phyloP scores from a whole-genome alignment of 2,888 invertebrate genomes.

The Ophion obscuratus region DNA sequence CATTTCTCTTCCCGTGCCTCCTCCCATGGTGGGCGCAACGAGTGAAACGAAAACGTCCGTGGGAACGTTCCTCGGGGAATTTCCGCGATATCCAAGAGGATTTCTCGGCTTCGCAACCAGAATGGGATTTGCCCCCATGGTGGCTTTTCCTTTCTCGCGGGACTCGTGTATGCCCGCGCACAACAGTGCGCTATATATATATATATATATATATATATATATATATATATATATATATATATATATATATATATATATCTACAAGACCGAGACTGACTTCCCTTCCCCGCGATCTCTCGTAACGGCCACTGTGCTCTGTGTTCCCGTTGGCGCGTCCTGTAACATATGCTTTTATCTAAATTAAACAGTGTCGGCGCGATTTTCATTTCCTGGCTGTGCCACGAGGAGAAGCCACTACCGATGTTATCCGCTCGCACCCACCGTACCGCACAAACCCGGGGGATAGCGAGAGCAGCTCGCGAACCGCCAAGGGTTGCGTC shows the following conservation, averaged over 20 bases:
- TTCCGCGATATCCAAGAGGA: constrained; percentile 55
- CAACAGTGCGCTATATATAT: neutral
- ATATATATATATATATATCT: neutral
- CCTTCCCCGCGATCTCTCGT: constrained; percentile 25
- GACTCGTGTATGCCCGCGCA: constrained; percentile 25
- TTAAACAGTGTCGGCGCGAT: constrained; percentile 85
- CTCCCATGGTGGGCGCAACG: neutral
- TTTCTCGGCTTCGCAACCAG: constrained; percentile 34
- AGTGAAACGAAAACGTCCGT: constrained; percentile 30
- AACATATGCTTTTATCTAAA: constrained; percentile 87
- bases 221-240: too few relatives aligned
- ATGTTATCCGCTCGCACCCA: constrained; percentile 82
- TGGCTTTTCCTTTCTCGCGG: constrained; percentile 61
- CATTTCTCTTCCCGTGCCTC: constrained; percentile 24
- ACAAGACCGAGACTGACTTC: constrained; percentile 20
- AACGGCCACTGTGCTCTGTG: constrained; percentile 27
- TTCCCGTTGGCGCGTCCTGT: constrained; percentile 75
- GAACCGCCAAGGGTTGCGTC: constrained; percentile 77
- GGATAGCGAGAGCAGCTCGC: constrained; percentile 77
- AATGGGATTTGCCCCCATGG: constrained; percentile 42
- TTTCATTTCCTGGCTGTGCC: constrained; percentile 84
- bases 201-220: too few relatives aligned
- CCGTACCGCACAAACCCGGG: constrained; percentile 39
- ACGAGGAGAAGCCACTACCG: constrained; percentile 79
- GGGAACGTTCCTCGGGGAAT: constrained; percentile 53